Base-by-base conservation (phyloP, 2,888 invertebrate genomes). In the Himalopsyche japonica region DNA sequence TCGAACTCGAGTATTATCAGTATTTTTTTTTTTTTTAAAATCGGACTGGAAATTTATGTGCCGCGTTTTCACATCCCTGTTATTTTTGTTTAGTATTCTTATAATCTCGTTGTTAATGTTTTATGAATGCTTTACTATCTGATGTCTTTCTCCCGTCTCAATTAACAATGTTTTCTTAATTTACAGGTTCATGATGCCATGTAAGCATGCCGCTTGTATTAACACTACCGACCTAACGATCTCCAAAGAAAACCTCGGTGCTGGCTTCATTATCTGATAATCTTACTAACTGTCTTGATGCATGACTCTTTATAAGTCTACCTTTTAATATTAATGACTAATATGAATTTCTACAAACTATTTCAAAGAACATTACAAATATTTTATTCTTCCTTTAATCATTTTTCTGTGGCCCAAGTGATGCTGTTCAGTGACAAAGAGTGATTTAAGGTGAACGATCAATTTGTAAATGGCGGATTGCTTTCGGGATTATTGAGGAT, bases 151-250 rank as follows among this genome's bases (percentile, higher is more conserved):
- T 2, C 43, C 15, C 15, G 43, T 4, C 15, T 43, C 15, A 70
- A 70, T 70, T 70, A 30, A 70, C 70, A 70, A 12, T 70, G 70
- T 70, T 70, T 70, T 70, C 27, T 70, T 27, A 70, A 70, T 70
- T 43, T 70, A 27, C 70, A 70, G 70, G 70, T 70, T 70, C 70
- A 70, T 70, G 70, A 70, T 70, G 70, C 27, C 70, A 70, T 70
- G 70, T 70, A 70, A 70, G 70, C 70, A 70, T 70, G 70, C 70
- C 70, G 70, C 70, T 70, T 70, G 70, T 70, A 70, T 70, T 70
- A 70, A 70, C 70, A 70, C 70, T 20, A 30, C 70, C 70, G 70
- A 70, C 70, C 30, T 70, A 70, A 70, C 70, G 70, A 70, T 70
- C 70, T 70, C 30, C 70, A 70, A 70, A 70, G 70, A 70, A 70